phyloP scores from a whole-genome alignment of 2,797 vertebrate genomes.

The Rhinichthys osculus region DNA sequence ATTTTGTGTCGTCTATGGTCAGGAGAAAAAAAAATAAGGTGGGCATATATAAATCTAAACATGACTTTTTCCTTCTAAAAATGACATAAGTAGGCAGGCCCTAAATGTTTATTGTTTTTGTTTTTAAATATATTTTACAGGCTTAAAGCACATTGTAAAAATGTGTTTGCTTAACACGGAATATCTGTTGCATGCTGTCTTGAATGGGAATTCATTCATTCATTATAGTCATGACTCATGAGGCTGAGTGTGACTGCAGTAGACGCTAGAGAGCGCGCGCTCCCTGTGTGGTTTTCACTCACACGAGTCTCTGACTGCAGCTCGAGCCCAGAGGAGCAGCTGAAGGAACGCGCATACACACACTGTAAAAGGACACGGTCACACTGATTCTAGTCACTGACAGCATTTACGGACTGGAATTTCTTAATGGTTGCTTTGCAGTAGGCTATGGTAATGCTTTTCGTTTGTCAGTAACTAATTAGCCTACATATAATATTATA shows the following conservation, averaged over 20 bases:
- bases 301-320: neutral
- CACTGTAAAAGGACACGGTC: no score
- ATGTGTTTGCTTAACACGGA: neutral
- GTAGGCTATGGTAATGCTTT: no score
- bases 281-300: neutral
- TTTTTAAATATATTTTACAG: neutral
- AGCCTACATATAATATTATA: no score
- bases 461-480: no score
- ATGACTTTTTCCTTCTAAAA: no score
- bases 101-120: no score
- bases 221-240: neutral
- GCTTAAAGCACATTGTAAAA: neutral
- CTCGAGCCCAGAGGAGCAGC: neutral
- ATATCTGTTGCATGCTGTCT: neutral
- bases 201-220: neutral
- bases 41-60: no score
- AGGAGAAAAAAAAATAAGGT: no score
- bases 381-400: no score
- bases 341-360: neutral
- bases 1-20: no score
- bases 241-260: neutral
- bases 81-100: neutral
- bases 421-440: no score
- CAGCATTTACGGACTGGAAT: no score
- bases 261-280: neutral